phyloP scores from a whole-genome alignment of 1,140 invertebrate genomes.

The Centruroides sculpturatus region DNA sequence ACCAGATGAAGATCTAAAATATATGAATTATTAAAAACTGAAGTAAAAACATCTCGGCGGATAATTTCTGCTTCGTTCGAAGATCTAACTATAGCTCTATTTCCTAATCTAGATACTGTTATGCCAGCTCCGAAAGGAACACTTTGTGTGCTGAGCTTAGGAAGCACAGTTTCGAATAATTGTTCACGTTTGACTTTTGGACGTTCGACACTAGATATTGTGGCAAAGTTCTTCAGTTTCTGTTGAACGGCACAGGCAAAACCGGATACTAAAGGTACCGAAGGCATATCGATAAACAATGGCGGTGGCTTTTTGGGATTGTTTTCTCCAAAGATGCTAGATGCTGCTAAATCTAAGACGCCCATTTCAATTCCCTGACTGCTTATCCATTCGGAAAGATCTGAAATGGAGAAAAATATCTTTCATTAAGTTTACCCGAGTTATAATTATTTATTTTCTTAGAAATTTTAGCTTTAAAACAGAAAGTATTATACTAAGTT shows the following conservation, averaged over 20 bases:
- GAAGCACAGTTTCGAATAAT: conserved; percentile 14
- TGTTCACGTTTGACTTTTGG: conserved; percentile 19
- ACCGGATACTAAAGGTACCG: conserved; percentile 16
- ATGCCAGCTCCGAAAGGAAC: conserved; percentile 49
- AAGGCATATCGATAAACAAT: conserved; percentile 16
- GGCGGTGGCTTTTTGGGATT: conserved; percentile 3
- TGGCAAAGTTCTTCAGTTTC: conserved; percentile 16
- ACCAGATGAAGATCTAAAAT: conserved; percentile 83
- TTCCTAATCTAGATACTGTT: conserved; percentile 59
- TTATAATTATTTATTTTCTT: too few species aligned
- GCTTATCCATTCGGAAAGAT: conserved; percentile 18
- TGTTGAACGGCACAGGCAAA: conserved; percentile 14
- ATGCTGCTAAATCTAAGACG: conserved; percentile 15
- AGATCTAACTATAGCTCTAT: conserved; percentile 47
- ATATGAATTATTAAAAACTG: conserved; percentile 83
- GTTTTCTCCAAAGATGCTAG: conserved; percentile 1
- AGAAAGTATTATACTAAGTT: too few species aligned
- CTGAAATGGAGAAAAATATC: background rate
- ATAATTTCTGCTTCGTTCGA: conserved; percentile 41
- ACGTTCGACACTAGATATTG: conserved; percentile 13
- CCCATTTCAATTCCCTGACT: conserved; percentile 18
- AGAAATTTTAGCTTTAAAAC: too few species aligned
- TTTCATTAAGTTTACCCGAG: too few species aligned
- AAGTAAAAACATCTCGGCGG: conserved; percentile 78
- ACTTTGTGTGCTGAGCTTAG: conserved; percentile 18